Evolutionary conservation across 2,113 vertebrate species (phyloP).

Genomic region (Tonatia bakeri): DNA sequence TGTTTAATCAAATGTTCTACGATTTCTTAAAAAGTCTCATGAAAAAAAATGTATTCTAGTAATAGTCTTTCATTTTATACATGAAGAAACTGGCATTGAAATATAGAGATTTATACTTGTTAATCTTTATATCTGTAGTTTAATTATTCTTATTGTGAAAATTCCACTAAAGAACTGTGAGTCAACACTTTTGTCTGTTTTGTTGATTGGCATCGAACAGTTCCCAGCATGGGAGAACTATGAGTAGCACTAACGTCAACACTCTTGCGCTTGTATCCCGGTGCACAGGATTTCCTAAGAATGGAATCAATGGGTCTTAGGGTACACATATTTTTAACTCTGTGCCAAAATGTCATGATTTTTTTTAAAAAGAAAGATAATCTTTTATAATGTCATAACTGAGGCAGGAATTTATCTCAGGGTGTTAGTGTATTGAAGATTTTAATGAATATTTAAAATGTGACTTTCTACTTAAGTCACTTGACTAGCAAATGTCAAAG

Average conservation of each 20-base stretch:
- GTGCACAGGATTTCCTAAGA: background rate
- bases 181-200: background rate
- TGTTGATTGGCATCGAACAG: background rate
- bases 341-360: background rate
- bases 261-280: background rate
- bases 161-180: background rate
- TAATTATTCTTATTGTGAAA: background rate
- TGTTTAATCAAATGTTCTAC: background rate
- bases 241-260: background rate
- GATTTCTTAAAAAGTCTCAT: background rate
- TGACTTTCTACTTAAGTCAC: background rate
- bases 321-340: background rate
- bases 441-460: background rate
- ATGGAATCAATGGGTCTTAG: background rate
- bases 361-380: background rate
- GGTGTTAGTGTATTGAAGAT: background rate
- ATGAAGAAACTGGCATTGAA: background rate
- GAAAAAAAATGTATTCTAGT: background rate
- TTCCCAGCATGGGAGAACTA: background rate
- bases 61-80: background rate
- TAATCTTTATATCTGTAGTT: background rate
- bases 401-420: background rate
- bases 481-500: background rate
- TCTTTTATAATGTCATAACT: background rate
- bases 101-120: background rate